Evolutionary conservation across 1,140 invertebrate genomes (phyloP), one percentile per base, ranked within the genome.

Genomic region (Drosophila arawakana): DNA sequence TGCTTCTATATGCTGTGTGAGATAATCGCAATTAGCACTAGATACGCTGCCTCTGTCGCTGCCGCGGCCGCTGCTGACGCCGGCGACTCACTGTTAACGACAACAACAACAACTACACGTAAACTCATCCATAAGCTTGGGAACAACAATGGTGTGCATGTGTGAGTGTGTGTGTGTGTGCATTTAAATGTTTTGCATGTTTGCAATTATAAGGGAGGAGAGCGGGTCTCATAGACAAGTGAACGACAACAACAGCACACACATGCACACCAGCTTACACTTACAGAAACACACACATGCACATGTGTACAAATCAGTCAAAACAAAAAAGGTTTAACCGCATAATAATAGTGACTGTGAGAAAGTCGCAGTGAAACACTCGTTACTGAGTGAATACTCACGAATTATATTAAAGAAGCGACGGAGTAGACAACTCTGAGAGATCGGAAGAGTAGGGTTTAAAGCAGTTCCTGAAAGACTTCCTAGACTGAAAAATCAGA

Each of bases 1-100:
- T 76, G 74, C 74, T 69, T 75, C 78, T 72, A 78, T 60, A 60
- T 72, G 68, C 58, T 78, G 55, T 88, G 73, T 90, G 85, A 90
- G 84, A 91, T 91, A 91, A 91, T 90, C 90, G 76, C 82, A 91
- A 91, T 91, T 91, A 91, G 90, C 90, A 91, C 59, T 57, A 43
- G 43, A 9, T 41, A 34, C 58, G 59, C 52, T 47, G 55, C 13
- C 52, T 46, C 50, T 15, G 59, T 10, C 41, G 10, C 49, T 21
- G 60, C 10, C 54, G 0, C 13, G 6, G 54, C 9, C 52, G 30
- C 25, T 43, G 41, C 41, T 43, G 67, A 50, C 66, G 66, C 58
- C 46, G 59, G 39, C 70, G 68, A 73, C 69, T 55, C n/a, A 10
- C 57, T 59, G 55, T 21, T 49, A 61, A 47, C 60, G 43, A 80